Evolutionary conservation across 2,797 vertebrate genomes (phyloP).

Genomic region (Sebastes oblongus): DNA sequence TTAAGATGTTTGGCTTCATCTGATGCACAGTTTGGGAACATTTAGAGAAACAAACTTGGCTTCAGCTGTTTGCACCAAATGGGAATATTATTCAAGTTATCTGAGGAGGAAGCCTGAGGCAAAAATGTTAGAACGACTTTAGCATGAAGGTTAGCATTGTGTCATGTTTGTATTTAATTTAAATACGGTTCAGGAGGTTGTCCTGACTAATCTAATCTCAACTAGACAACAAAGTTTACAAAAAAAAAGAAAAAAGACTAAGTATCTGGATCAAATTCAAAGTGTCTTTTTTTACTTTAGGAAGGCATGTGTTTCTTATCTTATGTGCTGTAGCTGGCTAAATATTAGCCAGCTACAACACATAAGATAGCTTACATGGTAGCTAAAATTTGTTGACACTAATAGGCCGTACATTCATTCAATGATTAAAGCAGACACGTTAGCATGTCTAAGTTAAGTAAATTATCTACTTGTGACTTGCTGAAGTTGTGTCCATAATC

Average conservation of each 20-base stretch:
- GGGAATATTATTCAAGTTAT: slow-evolving; percentile 6
- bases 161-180: neutral
- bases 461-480: neutral
- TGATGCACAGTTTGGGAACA: neutral
- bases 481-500: neutral
- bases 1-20: neutral
- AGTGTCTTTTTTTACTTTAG: no score
- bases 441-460: neutral
- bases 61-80: neutral
- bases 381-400: neutral
- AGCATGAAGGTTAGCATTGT: neutral
- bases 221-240: neutral
- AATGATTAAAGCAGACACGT: neutral
- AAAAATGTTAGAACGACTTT: neutral
- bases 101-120: neutral
- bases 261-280: neutral
- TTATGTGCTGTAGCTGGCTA: no score
- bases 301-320: no score
- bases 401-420: neutral
- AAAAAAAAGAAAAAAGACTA: neutral
- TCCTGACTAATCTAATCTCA: no score
- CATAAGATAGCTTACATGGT: no score
- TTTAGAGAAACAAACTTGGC: neutral
- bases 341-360: no score
- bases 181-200: neutral